phyloP scores from a whole-genome alignment of 2,797 vertebrate species.

The Rhabdophis nuchalis region DNA sequence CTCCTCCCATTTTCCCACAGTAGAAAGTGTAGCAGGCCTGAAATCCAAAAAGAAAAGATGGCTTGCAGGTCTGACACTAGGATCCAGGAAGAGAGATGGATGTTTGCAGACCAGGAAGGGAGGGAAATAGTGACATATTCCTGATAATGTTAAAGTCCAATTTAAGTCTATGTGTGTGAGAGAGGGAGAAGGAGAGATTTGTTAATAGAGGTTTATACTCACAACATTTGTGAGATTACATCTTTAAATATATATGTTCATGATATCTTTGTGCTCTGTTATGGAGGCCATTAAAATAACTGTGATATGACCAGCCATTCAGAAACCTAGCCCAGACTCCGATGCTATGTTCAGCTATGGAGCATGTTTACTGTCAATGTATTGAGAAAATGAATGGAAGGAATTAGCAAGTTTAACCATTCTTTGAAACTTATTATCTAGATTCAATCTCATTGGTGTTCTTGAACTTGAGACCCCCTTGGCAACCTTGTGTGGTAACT shows the following conservation, averaged over 20 bases:
- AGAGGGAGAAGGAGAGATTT: not conserved
- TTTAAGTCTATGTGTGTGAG: not conserved
- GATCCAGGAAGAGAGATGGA: not conserved
- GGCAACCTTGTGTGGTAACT: not conserved
- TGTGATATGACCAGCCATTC: not conserved
- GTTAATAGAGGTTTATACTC: not conserved
- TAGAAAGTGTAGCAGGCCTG: no score
- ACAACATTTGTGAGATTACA: not conserved
- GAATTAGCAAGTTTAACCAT: not conserved
- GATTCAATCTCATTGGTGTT: not conserved
- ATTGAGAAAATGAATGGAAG: not conserved
- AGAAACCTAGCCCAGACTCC: not conserved
- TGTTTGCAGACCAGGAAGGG: not conserved
- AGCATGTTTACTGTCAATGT: not conserved
- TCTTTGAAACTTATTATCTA: not conserved
- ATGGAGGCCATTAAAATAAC: not conserved
- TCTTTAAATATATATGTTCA: not conserved
- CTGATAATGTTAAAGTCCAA: not conserved
- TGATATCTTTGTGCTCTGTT: not conserved
- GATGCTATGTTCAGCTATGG: not conserved
- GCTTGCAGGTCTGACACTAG: no score
- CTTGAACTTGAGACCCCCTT: not conserved
- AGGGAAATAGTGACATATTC: not conserved
- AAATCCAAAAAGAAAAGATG: no score
- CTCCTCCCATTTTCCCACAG: no score